Percentiles rank a stretch among this genome's conserved stretches.
Conservation (phyloP, 2,888 invertebrate genomes). For the Megastigmus dorsalis region DNA sequence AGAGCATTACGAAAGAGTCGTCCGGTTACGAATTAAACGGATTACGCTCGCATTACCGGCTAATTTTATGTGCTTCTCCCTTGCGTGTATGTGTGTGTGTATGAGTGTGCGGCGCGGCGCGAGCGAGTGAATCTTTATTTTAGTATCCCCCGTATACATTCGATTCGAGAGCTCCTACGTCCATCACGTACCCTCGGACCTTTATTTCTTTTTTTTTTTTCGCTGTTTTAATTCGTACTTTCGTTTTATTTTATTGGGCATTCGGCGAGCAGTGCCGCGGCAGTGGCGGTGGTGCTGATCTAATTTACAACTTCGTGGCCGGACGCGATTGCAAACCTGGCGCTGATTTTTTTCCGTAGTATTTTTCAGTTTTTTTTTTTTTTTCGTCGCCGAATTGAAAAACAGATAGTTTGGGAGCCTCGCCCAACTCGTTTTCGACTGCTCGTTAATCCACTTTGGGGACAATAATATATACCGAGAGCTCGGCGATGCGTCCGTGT, state of each 20-base stretch:
- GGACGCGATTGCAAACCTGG: neutral
- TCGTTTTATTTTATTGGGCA: slow-evolving; percentile 28
- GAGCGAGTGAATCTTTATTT: no score
- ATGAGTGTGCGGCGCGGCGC: neutral
- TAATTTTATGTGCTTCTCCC: slow-evolving; percentile 42
- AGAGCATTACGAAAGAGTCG: slow-evolving; percentile 15
- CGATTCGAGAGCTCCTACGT: neutral
- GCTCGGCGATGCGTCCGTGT: neutral
- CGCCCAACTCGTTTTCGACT: slow-evolving; percentile 10
- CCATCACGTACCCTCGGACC: neutral
- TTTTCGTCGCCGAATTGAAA: slow-evolving; percentile 49
- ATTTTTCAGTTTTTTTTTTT: neutral
- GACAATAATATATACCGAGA: slow-evolving; percentile 12
- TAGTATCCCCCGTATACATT: no score
- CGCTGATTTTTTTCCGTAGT: neutral
- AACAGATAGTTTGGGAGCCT: slow-evolving; percentile 15
- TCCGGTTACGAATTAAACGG: slow-evolving; percentile 42
- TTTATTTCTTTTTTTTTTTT: neutral
- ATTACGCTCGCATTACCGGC: slow-evolving; percentile 23
- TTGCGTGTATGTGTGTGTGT: neutral
- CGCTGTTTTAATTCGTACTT: neutral
- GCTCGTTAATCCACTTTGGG: slow-evolving; percentile 42
- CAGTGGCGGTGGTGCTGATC: neutral
- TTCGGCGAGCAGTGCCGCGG: neutral
- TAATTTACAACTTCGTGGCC: slow-evolving; percentile 34